These are phyloP conservation scores for Idaea biselata DNA, from an alignment of 2,888 invertebrate genomes.

Conservation along the genomic window DNA sequence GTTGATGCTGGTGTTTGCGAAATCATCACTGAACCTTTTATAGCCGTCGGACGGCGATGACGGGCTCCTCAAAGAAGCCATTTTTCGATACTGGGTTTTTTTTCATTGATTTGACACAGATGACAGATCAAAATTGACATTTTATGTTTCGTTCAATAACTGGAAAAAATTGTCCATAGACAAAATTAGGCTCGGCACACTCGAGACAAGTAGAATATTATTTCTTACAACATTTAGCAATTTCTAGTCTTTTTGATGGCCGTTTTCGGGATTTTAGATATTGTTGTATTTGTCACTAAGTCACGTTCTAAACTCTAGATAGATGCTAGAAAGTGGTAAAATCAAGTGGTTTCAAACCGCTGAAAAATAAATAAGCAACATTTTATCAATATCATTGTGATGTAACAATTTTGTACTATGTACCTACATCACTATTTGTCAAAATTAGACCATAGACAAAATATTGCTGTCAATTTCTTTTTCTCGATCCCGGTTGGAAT, in stretches of 20 bases:
- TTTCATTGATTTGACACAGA: constrained; percentile 22
- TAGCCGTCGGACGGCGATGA: constrained; percentile 83
- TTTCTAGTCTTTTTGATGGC: no score
- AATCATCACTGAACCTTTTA: constrained; percentile 83
- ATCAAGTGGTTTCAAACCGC: no score
- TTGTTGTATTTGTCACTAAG: no score
- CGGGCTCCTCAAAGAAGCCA: constrained; percentile 80
- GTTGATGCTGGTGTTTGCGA: constrained; percentile 77
- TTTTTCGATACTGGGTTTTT: constrained; percentile 66
- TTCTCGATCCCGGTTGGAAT: constrained; percentile 74
- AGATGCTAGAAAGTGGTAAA: no score
- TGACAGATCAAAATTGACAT: constrained; percentile 13
- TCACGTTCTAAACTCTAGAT: no score
- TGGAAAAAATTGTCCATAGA: constrained; percentile 9
- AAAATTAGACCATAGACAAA: constrained; percentile 40
- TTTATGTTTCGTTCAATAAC: constrained; percentile 20
- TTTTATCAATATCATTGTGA: no score
- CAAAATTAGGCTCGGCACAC: background rate
- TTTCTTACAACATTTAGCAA: background rate
- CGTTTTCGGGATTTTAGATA: no score
- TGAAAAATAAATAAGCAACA: no score
- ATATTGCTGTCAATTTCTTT: constrained; percentile 58
- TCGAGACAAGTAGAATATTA: background rate
- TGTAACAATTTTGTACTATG: no score
- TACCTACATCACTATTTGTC: constrained; percentile 16